Evolutionary conservation across 1,140 invertebrate species (phyloP).

Genomic region (Lineus longissimus): DNA sequence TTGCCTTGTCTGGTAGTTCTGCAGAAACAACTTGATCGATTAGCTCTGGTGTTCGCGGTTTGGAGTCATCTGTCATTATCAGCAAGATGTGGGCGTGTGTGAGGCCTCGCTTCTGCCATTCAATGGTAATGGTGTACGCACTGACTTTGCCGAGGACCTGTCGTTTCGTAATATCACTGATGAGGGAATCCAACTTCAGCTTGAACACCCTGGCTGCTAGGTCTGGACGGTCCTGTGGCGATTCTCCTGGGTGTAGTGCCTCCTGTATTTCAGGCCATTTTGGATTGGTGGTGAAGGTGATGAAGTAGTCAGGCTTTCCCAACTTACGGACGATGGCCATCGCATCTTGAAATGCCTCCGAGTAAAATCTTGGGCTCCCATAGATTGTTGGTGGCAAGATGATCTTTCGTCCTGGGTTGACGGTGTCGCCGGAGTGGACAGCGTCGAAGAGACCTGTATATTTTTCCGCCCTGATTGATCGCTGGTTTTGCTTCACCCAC

Average conservation of each 20-base stretch:
- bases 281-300: slow-evolving; percentile 58
- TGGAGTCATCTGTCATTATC: slow-evolving; percentile 34
- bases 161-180: slow-evolving; percentile 27
- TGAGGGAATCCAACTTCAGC: slow-evolving; percentile 53
- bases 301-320: slow-evolving; percentile 54
- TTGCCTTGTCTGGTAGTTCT: slow-evolving; percentile 16
- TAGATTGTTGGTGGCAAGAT: no score
- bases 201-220: slow-evolving; percentile 56
- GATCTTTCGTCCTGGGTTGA: slow-evolving; percentile 35
- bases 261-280: slow-evolving; percentile 55
- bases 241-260: slow-evolving; percentile 34
- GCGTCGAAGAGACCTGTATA: slow-evolving; percentile 31
- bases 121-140: slow-evolving; percentile 43
- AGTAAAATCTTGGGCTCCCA: no score
- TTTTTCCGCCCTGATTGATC: slow-evolving; percentile 23
- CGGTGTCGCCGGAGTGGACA: slow-evolving; percentile 11
- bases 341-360: no score
- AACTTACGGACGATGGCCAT: slow-evolving; percentile 55
- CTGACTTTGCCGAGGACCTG: slow-evolving; percentile 26
- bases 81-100: slow-evolving; percentile 58
- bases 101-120: slow-evolving; percentile 59
- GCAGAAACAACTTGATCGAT: not conserved
- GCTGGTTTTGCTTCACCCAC: slow-evolving; percentile 34
- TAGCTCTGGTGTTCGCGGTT: slow-evolving; percentile 17
- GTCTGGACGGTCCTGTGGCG: slow-evolving; percentile 49